Evolutionary conservation across 2,113 vertebrate species (phyloP).

Genomic region (Nothocercus nigrocapillus): DNA sequence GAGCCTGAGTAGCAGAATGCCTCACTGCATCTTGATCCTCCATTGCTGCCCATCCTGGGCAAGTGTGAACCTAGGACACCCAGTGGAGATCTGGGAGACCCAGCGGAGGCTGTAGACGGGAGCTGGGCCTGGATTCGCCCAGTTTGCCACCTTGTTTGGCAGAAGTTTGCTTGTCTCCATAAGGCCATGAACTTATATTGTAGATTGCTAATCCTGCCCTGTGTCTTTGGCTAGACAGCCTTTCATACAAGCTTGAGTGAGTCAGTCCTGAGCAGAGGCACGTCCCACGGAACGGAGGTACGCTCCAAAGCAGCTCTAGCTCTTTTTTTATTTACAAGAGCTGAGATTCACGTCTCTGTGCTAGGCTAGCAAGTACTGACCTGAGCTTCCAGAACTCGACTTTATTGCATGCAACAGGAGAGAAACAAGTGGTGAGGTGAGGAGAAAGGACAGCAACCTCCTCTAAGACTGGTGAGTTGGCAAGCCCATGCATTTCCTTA

Average conservation of each 20-base stretch:
- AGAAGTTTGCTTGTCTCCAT: not conserved
- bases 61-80: fast-evolving
- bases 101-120: not conserved
- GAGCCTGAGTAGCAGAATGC: not conserved
- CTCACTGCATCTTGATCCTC: not conserved
- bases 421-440: not conserved
- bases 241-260: not conserved
- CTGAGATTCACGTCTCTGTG: not conserved
- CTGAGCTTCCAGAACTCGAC: not conserved
- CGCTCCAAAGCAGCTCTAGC: not conserved
- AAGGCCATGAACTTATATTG: not conserved
- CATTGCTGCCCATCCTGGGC: fast-evolving
- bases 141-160: not conserved
- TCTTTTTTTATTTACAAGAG: not conserved
- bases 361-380: not conserved
- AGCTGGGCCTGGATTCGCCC: not conserved
- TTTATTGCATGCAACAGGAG: fast-evolving
- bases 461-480: not conserved
- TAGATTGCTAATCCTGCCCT: not conserved
- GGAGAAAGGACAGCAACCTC: not conserved
- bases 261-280: not conserved
- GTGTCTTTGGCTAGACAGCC: not conserved
- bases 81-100: not conserved
- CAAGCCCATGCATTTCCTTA: not conserved
- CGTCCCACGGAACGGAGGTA: not conserved